Evolutionary conservation across 2,113 vertebrate species (phyloP), one percentile per base, ranked within the genome.

Genomic region (Pituophis catenifer): DNA sequence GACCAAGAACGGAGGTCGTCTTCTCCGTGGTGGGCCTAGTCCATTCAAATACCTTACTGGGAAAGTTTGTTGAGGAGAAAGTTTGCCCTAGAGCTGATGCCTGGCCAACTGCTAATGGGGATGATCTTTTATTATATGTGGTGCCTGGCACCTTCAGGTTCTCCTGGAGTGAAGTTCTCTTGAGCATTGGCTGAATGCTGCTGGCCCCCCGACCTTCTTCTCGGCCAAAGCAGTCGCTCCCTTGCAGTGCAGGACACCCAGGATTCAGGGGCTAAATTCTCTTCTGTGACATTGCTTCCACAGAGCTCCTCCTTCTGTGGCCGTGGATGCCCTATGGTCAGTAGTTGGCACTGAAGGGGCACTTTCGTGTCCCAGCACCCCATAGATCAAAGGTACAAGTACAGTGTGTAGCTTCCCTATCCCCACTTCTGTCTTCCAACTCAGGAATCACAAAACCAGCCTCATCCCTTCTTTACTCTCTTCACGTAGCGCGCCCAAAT

Each of bases 341-440:
- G 58, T 92, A 92, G 88, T 94, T 65, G 90, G 94, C 91, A 88
- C 59, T 94, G 94, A 94, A 93, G 89, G 92, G 90, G 85, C 1
- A 1, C 58, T 62, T 92, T 94, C 88, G 19, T 92, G 75, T 94
- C 91, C 85, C 93, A 91, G 89, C 81, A 52, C 91, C 89, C 55
- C 26, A 86, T 90, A 92, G 75, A 90, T 90, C 92, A 90, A 93
- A 93, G 92, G 91, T 86, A 90, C 93, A 90, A 33, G 52, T 50
- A 90, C 33, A 12, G n/a, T 90, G 91, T 89, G 81, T 92, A 33
- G 90, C 26, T 15, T 89, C 15, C 48, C 53, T 26, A 8, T 50
- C 93, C 89, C 90, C 86, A 44, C 91, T 88, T 86, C 75, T 92
- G 87, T 92, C 92, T 86, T 93, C 92, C 55, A 50, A 50, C 94